Base-by-base conservation (phyloP, 2,888 invertebrate genomes). In the Amblyteles armatorius region DNA sequence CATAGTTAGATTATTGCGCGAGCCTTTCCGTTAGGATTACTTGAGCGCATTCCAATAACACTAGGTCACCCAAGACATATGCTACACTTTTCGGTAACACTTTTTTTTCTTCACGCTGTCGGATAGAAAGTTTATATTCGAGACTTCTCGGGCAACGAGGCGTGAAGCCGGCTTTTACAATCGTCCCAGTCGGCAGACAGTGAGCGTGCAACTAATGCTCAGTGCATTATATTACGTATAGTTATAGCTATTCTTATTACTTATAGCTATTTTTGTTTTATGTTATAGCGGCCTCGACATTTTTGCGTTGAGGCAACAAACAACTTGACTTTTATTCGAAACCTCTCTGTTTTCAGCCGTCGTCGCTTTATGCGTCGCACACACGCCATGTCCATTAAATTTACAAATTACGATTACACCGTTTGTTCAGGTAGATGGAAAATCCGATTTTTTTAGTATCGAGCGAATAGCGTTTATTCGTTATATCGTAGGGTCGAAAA, bases 371-470 rank as follows among this genome's bases (percentile, higher is more conserved):
- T 40, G 57, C 60, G 69, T 16, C 55, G 68, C 55, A 44, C 19
- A 33, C 33, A 13, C 57, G 19, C 26, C 29, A 80, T 80, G 80
- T 33, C 73, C n/a, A 73, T 33, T 48, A 52, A 40, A 57, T 82
- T 40, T 71, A 76, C 63, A 26, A 76, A 76, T 71, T 82, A 77
- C 69, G 82, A 82, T 73, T 77, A 82, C 71, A 63, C 76, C 67
- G 36, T 76, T 69, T 63, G 76, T 52, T 26, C 76, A 82, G 82
- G 77, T 82, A 63, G 26, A 68, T 13, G 13, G 40, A 40, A 40
- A 2, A 44, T 44, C 13, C 44, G 3, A 16, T 3, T 44, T 44
- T 44, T 44, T 16, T 44, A 44, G 44, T 44, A 44, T 44, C 16
- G 13, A 44, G 16, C 11, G 5, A 11, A 57, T 2, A 57, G 11